phyloP scores from a whole-genome alignment of 2,113 vertebrate genomes.

The Rhineura floridana region DNA sequence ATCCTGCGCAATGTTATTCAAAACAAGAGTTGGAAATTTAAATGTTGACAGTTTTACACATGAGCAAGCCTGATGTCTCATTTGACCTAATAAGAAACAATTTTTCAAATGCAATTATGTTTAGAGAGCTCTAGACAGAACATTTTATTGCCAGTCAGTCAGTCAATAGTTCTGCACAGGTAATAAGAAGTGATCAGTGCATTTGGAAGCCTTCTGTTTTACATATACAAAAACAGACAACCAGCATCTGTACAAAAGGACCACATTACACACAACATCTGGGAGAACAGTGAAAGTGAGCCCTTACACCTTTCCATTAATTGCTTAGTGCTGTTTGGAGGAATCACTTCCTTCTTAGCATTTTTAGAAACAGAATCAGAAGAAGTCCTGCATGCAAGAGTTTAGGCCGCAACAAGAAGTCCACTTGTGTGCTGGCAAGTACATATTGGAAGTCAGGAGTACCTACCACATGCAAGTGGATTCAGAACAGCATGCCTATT shows the following conservation, averaged over 20 bases:
- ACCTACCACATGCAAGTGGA: not conserved
- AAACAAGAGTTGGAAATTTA: not conserved
- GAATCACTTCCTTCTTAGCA: not conserved
- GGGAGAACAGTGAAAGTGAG: not conserved
- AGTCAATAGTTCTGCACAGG: not conserved
- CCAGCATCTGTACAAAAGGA: slow-evolving; percentile 5
- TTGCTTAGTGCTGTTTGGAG: rapidly evolving
- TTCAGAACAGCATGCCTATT: not conserved
- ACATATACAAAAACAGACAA: not conserved
- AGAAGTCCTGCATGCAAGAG: not conserved
- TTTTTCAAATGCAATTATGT: slow-evolving; percentile 5
- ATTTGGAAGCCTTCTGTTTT: slow-evolving; percentile 10
- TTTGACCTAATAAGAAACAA: not conserved
- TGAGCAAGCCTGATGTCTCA: not conserved
- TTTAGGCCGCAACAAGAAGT: not conserved
- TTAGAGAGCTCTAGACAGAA: not conserved
- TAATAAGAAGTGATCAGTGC: slow-evolving; percentile 22
- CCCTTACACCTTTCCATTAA: not conserved
- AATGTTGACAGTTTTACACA: not conserved
- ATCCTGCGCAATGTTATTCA: not conserved
- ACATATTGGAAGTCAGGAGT: not conserved
- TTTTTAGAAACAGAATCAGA: not conserved
- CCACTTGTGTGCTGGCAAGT: not conserved
- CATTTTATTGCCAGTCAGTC: not conserved
- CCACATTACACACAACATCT: not conserved